Percentiles rank a stretch among this genome's conserved stretches.
Conservation (phyloP, 2,888 invertebrate genomes). For the Tryphoninae sp. region DNA sequence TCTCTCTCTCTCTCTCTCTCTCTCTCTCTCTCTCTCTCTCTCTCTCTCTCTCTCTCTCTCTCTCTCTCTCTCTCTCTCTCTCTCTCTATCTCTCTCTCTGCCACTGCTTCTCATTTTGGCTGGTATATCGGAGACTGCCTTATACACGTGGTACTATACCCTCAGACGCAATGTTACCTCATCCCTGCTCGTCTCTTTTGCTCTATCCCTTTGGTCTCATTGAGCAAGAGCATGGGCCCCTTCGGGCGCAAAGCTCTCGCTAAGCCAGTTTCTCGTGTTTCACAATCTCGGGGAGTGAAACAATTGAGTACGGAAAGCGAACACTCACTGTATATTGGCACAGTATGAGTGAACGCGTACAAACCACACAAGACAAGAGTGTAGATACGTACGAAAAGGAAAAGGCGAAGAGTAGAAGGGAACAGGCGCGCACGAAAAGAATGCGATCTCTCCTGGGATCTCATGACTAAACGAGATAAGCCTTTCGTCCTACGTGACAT, state of each 20-base stretch:
- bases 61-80: constrained; percentile 9
- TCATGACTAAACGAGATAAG: too few relatives aligned
- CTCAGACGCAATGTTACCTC: constrained; percentile 21
- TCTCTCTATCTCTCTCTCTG: constrained; percentile 13
- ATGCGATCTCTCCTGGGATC: not conserved
- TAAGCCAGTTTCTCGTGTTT: constrained; percentile 72
- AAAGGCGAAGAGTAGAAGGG: not conserved
- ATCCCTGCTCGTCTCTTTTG: constrained; percentile 2
- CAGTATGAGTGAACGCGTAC: constrained; percentile 1
- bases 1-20: too few relatives aligned
- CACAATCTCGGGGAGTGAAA: constrained; percentile 71
- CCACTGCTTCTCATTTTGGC: constrained; percentile 19
- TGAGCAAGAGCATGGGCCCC: constrained; percentile 25
- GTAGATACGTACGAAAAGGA: not conserved
- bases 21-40: too few relatives aligned
- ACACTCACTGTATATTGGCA: not conserved
- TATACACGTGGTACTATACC: constrained; percentile 15
- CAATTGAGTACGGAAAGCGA: constrained; percentile 71
- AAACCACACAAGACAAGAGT: not conserved
- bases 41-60: not conserved
- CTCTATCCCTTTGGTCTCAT: constrained; percentile 32
- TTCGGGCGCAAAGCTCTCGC: constrained; percentile 67
- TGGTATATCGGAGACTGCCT: constrained; percentile 22
- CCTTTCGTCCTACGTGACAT: too few relatives aligned
- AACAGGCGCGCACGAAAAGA: not conserved